Percentiles rank a stretch among this genome's conserved stretches.
These are phyloP conservation scores for Loris lydekkerianus DNA, from an alignment of 2,797 vertebrate species.

Conservation along the genomic window DNA sequence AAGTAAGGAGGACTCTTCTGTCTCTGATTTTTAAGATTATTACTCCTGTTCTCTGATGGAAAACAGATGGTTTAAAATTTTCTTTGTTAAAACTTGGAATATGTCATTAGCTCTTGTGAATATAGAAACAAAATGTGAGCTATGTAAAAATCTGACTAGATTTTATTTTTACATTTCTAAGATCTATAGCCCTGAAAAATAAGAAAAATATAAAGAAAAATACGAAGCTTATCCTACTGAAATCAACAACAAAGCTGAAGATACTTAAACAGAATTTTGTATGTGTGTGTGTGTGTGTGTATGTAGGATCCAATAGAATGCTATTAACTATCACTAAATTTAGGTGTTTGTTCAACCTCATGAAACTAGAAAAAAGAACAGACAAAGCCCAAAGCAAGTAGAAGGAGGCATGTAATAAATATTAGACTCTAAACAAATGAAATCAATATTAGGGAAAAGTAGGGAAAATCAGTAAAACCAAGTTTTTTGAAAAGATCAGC, in stretches of 20 bases:
- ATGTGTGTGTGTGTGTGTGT: background rate
- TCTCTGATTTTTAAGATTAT: background rate
- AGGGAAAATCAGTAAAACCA: background rate
- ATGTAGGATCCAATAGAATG: background rate
- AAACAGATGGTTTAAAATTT: slow-evolving; percentile 19
- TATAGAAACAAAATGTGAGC: background rate
- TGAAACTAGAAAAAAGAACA: background rate
- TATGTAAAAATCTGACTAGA: background rate
- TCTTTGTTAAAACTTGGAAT: background rate
- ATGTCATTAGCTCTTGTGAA: slow-evolving; percentile 8
- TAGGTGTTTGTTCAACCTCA: background rate
- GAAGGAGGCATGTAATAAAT: background rate
- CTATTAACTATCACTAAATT: slow-evolving; percentile 9
- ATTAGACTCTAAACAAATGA: background rate
- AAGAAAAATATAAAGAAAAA: background rate
- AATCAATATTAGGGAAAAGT: background rate
- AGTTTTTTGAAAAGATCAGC: background rate
- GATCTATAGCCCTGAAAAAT: background rate
- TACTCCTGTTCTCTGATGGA: background rate
- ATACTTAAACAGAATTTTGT: background rate
- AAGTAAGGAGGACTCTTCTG: background rate
- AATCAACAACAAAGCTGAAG: background rate
- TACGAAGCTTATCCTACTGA: background rate
- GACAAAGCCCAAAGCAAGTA: background rate
- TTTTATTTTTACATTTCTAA: slow-evolving; percentile 46